These are phyloP conservation scores for Neoitamus cyanurus DNA, from an alignment of 2,888 invertebrate genomes.

Conservation along the genomic window DNA sequence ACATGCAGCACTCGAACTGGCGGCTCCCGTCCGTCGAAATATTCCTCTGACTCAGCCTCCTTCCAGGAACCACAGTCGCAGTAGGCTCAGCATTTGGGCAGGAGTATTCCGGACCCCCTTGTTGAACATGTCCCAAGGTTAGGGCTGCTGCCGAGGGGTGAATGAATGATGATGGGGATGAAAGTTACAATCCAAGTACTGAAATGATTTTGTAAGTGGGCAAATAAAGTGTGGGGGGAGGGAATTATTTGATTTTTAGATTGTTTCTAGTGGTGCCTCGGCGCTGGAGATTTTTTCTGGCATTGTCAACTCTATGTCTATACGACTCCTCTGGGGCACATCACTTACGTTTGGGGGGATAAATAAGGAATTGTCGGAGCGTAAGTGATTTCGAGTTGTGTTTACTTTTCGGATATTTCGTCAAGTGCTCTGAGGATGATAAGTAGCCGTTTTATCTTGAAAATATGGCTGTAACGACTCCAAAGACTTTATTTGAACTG, in stretches of 20 bases:
- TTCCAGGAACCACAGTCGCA: background rate
- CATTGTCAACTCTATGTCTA: conserved; percentile 31
- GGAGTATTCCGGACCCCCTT: background rate
- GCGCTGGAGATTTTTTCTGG: conserved; percentile 1
- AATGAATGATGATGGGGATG: conserved; percentile 51
- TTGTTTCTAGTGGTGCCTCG: conserved; percentile 21
- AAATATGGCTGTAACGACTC: conserved; percentile 3
- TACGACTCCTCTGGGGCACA: conserved; percentile 42
- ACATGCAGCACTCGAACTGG: conserved; percentile 33
- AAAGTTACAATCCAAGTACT: conserved; percentile 50
- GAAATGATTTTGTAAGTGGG: conserved; percentile 52
- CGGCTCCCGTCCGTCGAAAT: background rate
- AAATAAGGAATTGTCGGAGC: conserved; percentile 3
- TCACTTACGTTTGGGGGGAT: background rate
- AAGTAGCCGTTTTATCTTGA: conserved; percentile 39
- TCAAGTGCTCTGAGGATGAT: conserved; percentile 31
- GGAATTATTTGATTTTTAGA: conserved; percentile 51
- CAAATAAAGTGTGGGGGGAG: conserved; percentile 51
- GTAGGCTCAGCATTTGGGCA: background rate
- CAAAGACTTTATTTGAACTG: conserved; percentile 21
- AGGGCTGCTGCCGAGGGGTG: conserved; percentile 26
- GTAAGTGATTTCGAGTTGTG: conserved; percentile 44
- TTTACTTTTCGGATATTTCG: conserved; percentile 35
- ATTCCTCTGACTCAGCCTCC: conserved; percentile 13
- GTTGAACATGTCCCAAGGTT: conserved; percentile 43